Base-by-base conservation (phyloP, 1,140 invertebrate species). In the Drosophila lacteicornis region DNA sequence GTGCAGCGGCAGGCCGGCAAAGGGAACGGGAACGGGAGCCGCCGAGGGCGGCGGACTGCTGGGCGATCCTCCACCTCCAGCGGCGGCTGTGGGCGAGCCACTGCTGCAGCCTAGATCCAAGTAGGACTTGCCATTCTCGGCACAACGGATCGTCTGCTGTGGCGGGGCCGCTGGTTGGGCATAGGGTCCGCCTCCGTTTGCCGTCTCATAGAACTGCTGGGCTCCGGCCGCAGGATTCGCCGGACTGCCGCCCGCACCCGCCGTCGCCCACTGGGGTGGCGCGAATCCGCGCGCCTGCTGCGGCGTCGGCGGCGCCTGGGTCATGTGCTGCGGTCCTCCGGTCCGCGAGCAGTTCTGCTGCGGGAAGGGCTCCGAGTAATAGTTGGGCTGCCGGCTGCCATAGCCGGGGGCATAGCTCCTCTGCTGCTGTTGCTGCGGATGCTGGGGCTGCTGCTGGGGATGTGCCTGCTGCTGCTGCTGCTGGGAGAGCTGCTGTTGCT, bases 41-140 rank as follows among this genome's bases (percentile, higher is more conserved):
- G 75, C 38, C 0, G 51, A 36, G 19, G 42, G 68, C 19, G 75
- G 79, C 30, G 73, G 65, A 67, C 49, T 67, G 12, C 60, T 51
- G n/a, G 79, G 79, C 17, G 80, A 43, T 42, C 47, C 53, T 76
- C 46, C 68, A 11, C 51, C 51, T 1, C 30, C 49, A 4, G 27
- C 13, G 45, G 61, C 79, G 66, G 58, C 77, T 70, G 93, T 38
- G 6, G 67, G 33, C 3, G 69, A 43, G 2, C 74, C 74, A 55
- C 95, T 95, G 75, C 95, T 95, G 74, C 95, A 95, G 65, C 97
- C 97, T 65, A 98, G 94, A 93, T 98, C 97, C 81, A 98, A 93
- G 93, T 98, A 98, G 56, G 96, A 97, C 93, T 98, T 98, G 75
- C 97, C 97, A 91, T 98, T 98, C 92, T 97, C 97, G 73, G 97